Evolutionary conservation across 2,113 vertebrate genomes (phyloP), one percentile per base, ranked within the genome.

Genomic region (pig (Sus scrofa)): DNA sequence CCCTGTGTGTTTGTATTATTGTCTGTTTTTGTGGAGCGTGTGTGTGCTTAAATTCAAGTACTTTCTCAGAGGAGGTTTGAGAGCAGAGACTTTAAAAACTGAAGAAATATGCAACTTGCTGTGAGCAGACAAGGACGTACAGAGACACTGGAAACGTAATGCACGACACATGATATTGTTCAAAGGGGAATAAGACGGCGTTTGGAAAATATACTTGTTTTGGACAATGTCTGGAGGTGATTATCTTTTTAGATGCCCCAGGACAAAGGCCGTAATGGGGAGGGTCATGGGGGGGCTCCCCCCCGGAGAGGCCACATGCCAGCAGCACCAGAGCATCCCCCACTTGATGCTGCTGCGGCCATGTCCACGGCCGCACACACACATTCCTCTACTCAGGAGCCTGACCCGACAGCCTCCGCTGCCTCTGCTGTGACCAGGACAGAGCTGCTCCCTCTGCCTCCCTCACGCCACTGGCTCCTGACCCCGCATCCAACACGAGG

Each of bases 11-110:
- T 71, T 77, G 60, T 77, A 8, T 27, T 73, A 74, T 24, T 70
- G n/a, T 32, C 73, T 22, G 37, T 78, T 81, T 71, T 54, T 54
- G 30, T 70, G 82, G 60, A 44, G 11, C 13, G 34, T 20, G 10
- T n/a, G 26, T 56, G 20, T n/a, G 27, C 39, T 37, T 24, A 19
- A 26, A 37, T 37, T 68, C 15, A 83, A 86, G 89, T 7, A 34
- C 50, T 86, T 94, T 74, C 65, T 88, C 81, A 58, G 50, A 88
- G 70, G 52, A 62, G 87, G 71, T 50, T 26, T 79, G 52, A 6
- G 22, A 62, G 44, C 50, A 52, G 87, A 70, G 30, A 56, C 24
- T 75, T 73, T 70, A 63, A 94, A 86, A 73, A 73, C 24, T 54
- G 30, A 86, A 84, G 67, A 74, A 63, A 92, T 13, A 86, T 26